These are phyloP conservation scores for Gadopsis bispinosus DNA, from an alignment of 2,797 vertebrate species.

Conservation along the genomic window DNA sequence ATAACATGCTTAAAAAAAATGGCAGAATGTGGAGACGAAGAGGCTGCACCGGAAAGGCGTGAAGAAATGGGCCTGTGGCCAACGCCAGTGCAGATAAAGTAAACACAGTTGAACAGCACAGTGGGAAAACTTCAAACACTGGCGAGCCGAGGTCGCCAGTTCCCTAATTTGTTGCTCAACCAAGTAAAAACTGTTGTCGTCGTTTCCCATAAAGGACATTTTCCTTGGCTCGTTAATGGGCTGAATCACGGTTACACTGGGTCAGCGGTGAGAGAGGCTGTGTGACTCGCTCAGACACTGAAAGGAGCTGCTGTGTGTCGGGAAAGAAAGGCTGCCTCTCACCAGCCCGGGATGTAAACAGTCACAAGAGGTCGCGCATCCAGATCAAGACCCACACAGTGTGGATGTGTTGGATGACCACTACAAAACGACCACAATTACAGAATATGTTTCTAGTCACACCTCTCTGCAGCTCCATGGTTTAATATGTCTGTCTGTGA, in stretches of 20 bases:
- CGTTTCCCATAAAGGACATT: constrained; percentile 51
- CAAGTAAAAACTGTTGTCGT: constrained; percentile 59
- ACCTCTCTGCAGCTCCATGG: neutral
- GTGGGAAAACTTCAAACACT: constrained; percentile 11
- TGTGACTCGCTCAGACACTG: constrained; percentile 30
- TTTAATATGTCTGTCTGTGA: constrained; percentile 9
- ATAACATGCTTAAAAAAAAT: constrained; percentile 16
- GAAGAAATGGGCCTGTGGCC: constrained; percentile 39
- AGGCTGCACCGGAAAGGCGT: constrained; percentile 8
- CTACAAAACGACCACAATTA: neutral
- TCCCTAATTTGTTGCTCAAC: constrained; percentile 66
- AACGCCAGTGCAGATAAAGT: constrained; percentile 43
- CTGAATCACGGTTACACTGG: constrained; percentile 54
- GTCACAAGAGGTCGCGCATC: constrained; percentile 54
- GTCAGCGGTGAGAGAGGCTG: constrained; percentile 46
- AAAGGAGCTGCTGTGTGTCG: constrained; percentile 66
- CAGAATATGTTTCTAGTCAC: neutral
- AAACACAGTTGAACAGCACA: constrained; percentile 25
- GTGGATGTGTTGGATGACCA: neutral
- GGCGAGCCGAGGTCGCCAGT: constrained; percentile 41
- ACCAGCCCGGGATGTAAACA: constrained; percentile 35
- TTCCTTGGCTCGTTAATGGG: constrained; percentile 61
- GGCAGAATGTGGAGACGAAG: constrained; percentile 21
- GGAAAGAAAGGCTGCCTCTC: constrained; percentile 59
- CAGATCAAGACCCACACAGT: neutral